A percentile compares a stretch with the other conserved stretches of the same genome.
These are phyloP conservation scores for Eucera pruinosa DNA, from an alignment of 2,888 invertebrate genomes.

Conservation along the genomic window DNA sequence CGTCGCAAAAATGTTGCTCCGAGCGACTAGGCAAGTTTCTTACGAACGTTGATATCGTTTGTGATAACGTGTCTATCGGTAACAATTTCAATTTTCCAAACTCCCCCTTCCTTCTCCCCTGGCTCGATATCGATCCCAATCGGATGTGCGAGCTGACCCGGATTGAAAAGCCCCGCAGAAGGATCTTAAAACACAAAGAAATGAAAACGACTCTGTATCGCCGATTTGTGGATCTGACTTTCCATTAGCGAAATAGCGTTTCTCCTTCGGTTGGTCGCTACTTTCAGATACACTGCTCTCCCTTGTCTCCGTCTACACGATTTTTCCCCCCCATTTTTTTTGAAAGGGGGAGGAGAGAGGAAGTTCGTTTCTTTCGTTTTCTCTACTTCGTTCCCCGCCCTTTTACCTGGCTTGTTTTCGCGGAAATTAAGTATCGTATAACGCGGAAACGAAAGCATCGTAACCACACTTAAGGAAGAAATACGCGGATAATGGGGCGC, in stretches of 20 bases:
- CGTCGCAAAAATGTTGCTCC: background rate
- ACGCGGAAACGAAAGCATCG: constrained; percentile 15
- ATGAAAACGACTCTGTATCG: constrained; percentile 42
- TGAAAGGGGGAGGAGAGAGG: no score
- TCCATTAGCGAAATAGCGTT: constrained; percentile 68
- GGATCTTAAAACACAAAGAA: constrained; percentile 63
- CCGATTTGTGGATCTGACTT: constrained; percentile 63
- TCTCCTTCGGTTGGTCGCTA: constrained; percentile 34
- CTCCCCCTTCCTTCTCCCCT: background rate
- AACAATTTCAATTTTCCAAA: constrained; percentile 65
- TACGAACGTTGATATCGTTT: constrained; percentile 26
- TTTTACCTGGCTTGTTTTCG: background rate
- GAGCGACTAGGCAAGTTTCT: constrained; percentile 3
- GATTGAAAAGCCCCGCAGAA: constrained; percentile 51
- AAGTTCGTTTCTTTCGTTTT: background rate
- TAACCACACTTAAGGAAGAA: background rate
- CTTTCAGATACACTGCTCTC: constrained; percentile 24
- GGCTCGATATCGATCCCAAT: constrained; percentile 58
- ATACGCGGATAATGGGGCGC: constrained; percentile 2
- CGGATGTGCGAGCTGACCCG: constrained; percentile 43
- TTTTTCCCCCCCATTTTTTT: constrained; percentile 1
- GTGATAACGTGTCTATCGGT: constrained; percentile 50
- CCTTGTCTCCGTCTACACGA: constrained; percentile 2
- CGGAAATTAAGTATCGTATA: constrained; percentile 18
- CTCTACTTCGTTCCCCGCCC: background rate